Evolutionary conservation across 2,888 invertebrate species (phyloP).

Genomic region (Acleris literana): DNA sequence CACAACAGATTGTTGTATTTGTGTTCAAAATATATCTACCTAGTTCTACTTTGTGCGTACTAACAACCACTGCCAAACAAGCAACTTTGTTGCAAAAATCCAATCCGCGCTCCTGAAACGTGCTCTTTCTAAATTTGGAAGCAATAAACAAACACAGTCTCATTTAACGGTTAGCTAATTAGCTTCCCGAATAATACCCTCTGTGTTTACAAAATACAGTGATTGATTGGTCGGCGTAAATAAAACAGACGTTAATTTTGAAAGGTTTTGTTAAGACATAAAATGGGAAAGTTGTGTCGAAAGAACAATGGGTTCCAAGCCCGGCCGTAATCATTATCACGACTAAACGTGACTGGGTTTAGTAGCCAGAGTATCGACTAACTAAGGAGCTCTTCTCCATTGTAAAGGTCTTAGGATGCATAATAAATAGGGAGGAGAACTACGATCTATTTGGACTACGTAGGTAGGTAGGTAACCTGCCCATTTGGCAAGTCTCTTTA

Average conservation of each 20-base stretch:
- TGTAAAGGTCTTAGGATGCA: constrained; percentile 24
- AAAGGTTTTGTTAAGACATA: constrained; percentile 12
- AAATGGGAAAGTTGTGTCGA: constrained; percentile 31
- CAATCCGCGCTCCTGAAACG: constrained; percentile 5
- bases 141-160: constrained; percentile 17
- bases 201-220: constrained; percentile 29
- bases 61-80: not conserved
- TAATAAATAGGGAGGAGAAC: constrained; percentile 7
- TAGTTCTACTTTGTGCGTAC: not conserved
- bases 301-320: constrained; percentile 23
- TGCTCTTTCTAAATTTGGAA: constrained; percentile 29
- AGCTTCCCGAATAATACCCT: constrained; percentile 21
- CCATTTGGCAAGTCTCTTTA: not conserved
- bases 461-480: not conserved
- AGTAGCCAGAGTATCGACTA: constrained; percentile 36
- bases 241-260: constrained; percentile 1
- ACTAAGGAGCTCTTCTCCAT: constrained; percentile 39
- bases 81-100: constrained; percentile 18
- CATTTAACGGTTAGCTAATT: constrained; percentile 26
- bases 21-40: not conserved
- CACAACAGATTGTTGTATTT: not conserved
- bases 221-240: constrained; percentile 8
- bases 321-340: constrained; percentile 42
- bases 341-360: constrained; percentile 48
- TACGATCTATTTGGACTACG: constrained; percentile 7